These are phyloP conservation scores for Drosophila bifasciata DNA, from an alignment of 1,140 invertebrate genomes.

Conservation along the genomic window DNA sequence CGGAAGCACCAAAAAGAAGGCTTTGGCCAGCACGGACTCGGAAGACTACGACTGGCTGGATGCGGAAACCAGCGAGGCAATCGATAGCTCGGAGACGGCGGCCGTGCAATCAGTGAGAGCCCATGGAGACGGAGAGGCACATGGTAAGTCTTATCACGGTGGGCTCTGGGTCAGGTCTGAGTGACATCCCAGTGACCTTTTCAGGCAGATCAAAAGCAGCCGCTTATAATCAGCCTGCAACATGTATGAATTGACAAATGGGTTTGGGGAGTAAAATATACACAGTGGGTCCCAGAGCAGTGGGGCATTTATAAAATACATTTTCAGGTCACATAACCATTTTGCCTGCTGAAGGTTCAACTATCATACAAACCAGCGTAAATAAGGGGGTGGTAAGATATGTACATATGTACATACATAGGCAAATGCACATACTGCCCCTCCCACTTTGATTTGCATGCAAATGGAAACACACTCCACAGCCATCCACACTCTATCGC, in stretches of 20 bases:
- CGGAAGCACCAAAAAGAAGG: constrained; percentile 13
- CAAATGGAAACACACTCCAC: constrained; percentile 39
- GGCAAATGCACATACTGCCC: constrained; percentile 4
- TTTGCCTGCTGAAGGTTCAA: background rate
- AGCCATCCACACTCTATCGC: constrained; percentile 16
- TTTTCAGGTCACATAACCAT: too few species aligned
- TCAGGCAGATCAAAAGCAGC: constrained; percentile 38
- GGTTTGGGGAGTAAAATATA: too few species aligned
- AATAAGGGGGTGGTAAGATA: constrained; percentile 28
- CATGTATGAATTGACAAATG: too few species aligned
- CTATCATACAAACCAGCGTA: constrained; percentile 17
- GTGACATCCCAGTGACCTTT: constrained; percentile 28
- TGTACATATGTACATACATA: constrained; percentile 13
- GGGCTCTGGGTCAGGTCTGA: background rate
- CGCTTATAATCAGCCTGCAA: constrained; percentile 25
- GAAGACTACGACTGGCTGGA: constrained; percentile 64
- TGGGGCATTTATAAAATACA: too few species aligned
- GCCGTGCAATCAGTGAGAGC: constrained; percentile 32
- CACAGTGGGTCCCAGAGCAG: too few species aligned
- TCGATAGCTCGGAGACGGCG: constrained; percentile 21
- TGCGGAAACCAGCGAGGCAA: constrained; percentile 45
- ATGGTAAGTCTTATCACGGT: constrained; percentile 62
- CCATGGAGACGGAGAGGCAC: constrained; percentile 37
- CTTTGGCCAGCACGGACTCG: constrained; percentile 18
- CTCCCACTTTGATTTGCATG: constrained; percentile 44